A percentile compares a stretch with the other conserved stretches of the same genome.
Conservation (phyloP, 2,797 vertebrate species). For the Chelon auratus region DNA sequence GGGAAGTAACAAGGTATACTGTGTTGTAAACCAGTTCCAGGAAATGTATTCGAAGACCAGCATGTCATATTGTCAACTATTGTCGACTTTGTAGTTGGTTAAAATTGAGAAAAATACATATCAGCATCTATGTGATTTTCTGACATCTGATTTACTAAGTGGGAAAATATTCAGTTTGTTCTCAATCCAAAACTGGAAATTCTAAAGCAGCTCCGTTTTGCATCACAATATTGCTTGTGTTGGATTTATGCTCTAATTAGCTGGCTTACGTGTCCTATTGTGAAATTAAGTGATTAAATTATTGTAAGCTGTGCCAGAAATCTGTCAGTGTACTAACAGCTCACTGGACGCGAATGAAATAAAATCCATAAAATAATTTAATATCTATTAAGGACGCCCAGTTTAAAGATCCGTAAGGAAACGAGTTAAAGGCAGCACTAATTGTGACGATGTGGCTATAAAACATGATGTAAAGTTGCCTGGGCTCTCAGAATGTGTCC, state of each 20-base stretch:
- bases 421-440: constrained; percentile 46
- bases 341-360: constrained; percentile 42
- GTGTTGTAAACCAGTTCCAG: not conserved
- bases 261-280: constrained; percentile 19
- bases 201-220: constrained; percentile 20
- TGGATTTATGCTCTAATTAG: constrained; percentile 37
- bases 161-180: not conserved
- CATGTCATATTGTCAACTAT: not conserved
- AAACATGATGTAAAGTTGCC: constrained; percentile 46
- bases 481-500: constrained; percentile 38
- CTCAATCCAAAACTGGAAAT: constrained; percentile 18
- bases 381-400: constrained; percentile 46
- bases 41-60: not conserved
- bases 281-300: constrained; percentile 33
- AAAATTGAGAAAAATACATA: too few relatives aligned
- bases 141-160: too few relatives aligned
- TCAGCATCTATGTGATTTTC: too few relatives aligned
- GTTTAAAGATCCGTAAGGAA: constrained; percentile 42
- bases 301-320: constrained; percentile 19
- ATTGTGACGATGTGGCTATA: constrained; percentile 53
- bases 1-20: not conserved
- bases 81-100: too few relatives aligned
- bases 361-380: constrained; percentile 47
- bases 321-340: constrained; percentile 36
- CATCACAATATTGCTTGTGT: constrained; percentile 1